Base-by-base conservation (phyloP, 2,113 vertebrate species). In the Heterotilapia buettikoferi region DNA sequence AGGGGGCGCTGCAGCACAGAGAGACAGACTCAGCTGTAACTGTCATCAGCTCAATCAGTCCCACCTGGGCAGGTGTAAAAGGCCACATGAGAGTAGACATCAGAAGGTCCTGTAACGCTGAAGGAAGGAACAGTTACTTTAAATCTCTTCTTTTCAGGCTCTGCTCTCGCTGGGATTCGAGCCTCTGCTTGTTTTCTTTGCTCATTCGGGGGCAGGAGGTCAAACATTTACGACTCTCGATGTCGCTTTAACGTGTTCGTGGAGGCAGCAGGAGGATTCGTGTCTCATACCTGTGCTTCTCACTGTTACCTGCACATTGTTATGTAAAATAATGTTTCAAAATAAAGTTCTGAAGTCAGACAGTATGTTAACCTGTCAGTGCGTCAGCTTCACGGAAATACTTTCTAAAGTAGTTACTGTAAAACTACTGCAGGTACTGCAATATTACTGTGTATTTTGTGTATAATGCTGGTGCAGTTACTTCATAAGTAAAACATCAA, bases 151-250 rank as follows among this genome's bases (percentile, higher is more conserved):
- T 38, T 66, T 14, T 14, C 53, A 7, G 33, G 38, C 56, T 31
- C 53, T 45, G 88, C 82, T 93, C 89, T 87, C 90, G 84, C 47
- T 29, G 81, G 53, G 88, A 86, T 57, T 80, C 45, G 61, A 84
- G 56, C 59, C 14, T 16, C 47, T 2, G 18, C 52, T 91, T 88
- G 18, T 33, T n/a, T 8, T 4, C 45, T 31, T 78, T 19, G 29
- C 40, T 80, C 9, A 3, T 68, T 56, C 38, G 47, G 80, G 13
- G 38, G 76, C 24, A 38, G n/a, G 31, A 53, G 57, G 73, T 52
- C 54, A 3, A 50, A 66, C 19, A 13, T 24, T 53, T 18, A 10
- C 38, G 61, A 29, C 38, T 84, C 71, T 50, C 29, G 0, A 53
- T 31, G 12, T 26, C 9, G 21, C 31, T 78, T 47, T 45, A 40